These are phyloP conservation scores for Achlya flavicornis DNA, from an alignment of 2,888 invertebrate species.

Conservation along the genomic window DNA sequence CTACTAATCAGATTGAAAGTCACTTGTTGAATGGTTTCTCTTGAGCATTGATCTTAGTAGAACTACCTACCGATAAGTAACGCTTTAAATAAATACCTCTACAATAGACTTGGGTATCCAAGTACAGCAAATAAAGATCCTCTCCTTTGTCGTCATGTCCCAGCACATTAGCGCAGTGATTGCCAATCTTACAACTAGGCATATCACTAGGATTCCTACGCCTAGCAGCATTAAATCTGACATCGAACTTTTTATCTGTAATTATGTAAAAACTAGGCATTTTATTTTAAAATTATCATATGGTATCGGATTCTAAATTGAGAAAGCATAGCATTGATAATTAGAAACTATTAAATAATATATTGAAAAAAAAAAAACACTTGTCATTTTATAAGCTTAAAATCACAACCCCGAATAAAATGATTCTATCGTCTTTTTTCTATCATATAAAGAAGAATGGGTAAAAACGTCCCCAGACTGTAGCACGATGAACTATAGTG, in stretches of 20 bases:
- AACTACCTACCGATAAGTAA: too few relatives aligned
- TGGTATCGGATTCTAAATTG: too few relatives aligned
- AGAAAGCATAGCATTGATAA: not conserved
- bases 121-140: conserved; percentile 85
- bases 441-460: too few relatives aligned
- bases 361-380: not conserved
- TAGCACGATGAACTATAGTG: too few relatives aligned
- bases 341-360: too few relatives aligned
- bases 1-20: too few relatives aligned
- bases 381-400: too few relatives aligned
- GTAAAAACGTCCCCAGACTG: too few relatives aligned
- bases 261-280: conserved; percentile 13
- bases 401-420: not conserved
- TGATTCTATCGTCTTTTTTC: not conserved
- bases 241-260: conserved; percentile 58
- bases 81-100: conserved; percentile 71
- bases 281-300: not conserved
- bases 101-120: conserved; percentile 90
- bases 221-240: conserved; percentile 62
- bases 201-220: conserved; percentile 62
- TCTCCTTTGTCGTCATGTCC: conserved; percentile 83
- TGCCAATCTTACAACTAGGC: conserved; percentile 57
- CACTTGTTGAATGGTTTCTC: too few relatives aligned
- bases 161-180: conserved; percentile 62
- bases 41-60: too few relatives aligned